These are phyloP conservation scores for Stenchaetothrips biformis DNA, from an alignment of 2,888 invertebrate genomes.

Conservation along the genomic window DNA sequence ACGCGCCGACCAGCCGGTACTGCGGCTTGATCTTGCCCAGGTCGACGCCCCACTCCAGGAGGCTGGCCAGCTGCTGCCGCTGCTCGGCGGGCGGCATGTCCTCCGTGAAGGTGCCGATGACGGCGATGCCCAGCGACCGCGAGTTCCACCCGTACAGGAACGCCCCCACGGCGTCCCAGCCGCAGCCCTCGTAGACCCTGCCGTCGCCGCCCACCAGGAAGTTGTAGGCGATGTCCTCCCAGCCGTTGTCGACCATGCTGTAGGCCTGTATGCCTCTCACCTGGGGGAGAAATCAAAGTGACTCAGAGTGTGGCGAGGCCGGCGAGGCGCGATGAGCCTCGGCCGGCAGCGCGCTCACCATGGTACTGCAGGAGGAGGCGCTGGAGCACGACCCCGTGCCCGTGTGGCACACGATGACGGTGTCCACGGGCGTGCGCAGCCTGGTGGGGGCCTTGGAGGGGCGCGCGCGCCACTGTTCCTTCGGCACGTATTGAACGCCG, in stretches of 20 bases:
- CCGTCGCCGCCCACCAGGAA: constrained; percentile 37
- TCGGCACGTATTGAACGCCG: not conserved
- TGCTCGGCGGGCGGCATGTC: not conserved
- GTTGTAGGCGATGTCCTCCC: constrained; percentile 36
- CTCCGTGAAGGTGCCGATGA: constrained; percentile 56
- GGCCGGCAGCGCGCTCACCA: no score
- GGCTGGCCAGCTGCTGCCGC: not conserved
- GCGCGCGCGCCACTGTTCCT: no score
- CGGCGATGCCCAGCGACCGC: constrained; percentile 63
- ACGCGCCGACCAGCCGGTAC: not conserved
- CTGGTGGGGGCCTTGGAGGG: no score
- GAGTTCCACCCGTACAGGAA: constrained; percentile 65
- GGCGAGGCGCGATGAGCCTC: no score
- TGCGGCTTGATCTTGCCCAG: not conserved
- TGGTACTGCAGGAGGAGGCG: no score
- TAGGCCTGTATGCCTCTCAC: not conserved
- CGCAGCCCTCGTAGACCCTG: constrained; percentile 35
- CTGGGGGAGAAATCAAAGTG: not conserved
- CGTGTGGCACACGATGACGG: no score
- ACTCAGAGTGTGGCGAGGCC: no score
- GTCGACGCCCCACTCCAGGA: not conserved
- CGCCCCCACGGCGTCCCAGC: constrained; percentile 63
- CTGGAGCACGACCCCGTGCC: no score
- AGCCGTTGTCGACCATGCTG: not conserved
- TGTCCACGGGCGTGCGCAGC: no score